Base-by-base conservation (phyloP, 2,888 invertebrate species). In the Congeria kusceri region DNA sequence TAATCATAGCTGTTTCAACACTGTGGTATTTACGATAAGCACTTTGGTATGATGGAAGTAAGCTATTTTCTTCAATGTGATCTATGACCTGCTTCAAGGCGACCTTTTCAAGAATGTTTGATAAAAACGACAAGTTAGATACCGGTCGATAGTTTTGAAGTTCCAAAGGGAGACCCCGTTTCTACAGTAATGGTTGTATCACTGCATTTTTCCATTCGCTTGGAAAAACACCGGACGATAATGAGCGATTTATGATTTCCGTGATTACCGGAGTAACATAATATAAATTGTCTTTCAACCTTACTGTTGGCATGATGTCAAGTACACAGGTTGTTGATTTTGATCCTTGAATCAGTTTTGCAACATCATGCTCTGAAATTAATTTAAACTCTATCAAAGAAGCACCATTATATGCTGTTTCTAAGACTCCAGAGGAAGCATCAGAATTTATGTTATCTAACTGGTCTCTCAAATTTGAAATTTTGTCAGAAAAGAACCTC, bases 31-130 rank as follows among this genome's bases (percentile, higher is more conserved):
- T n/a, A n/a, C n/a, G n/a, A n/a, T 68, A 72, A 64, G 72, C 67
- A 68, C 72, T 77, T 77, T 72, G 77, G 39, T 77, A 68, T 13
- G 15, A 23, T 47, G 68, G 72, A 13, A 72, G 62, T 29, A 77
- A 62, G 20, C 44, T 67, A 29, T 71, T 61, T 13, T 23, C 18
- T 59, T 77, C 66, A 47, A 71, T n/a, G n/a, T n/a, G n/a, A n/a
- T n/a, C n/a, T n/a, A n/a, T n/a, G n/a, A n/a, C n/a, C n/a, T n/a
- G n/a, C 53, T 59, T 71, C 62, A 70, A 32, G 7, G 77, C 62
- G 32, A 66, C 65, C 62, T 71, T 77, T 28, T 77, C 77, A 23
- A 70, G 29, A 44, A 66, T 46, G 61, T 77, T 75, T 11, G 77
- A 66, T 11, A 77, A 39, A 56, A 77, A 77, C 28, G 70, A 61